These are phyloP conservation scores for Frieseomelitta varia DNA, from an alignment of 1,140 invertebrate genomes.

Conservation along the genomic window DNA sequence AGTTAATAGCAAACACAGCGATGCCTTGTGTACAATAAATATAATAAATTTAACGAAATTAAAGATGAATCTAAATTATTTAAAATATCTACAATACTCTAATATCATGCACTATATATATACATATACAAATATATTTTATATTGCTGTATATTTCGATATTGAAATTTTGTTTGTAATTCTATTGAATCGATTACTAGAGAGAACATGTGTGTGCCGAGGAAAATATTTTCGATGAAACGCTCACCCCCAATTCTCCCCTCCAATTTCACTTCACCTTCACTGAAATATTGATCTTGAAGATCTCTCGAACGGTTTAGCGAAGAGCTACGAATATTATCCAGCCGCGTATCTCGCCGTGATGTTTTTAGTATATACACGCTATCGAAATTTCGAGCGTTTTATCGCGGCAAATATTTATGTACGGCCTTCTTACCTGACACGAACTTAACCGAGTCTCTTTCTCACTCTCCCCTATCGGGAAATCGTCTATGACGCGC, in stretches of 20 bases:
- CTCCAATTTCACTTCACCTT: neutral
- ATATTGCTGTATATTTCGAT: too few relatives aligned
- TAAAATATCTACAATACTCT: too few relatives aligned
- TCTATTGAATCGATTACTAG: neutral
- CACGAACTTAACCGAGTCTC: neutral
- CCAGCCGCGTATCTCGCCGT: neutral
- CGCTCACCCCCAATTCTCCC: too few relatives aligned
- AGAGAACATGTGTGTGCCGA: neutral
- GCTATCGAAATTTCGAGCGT: constrained; percentile 23
- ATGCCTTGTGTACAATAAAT: too few relatives aligned
- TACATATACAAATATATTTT: too few relatives aligned
- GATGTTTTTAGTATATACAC: neutral
- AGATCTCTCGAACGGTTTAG: neutral
- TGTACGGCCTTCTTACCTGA: constrained; percentile 39
- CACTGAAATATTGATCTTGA: constrained; percentile 9
- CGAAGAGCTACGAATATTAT: constrained; percentile 9
- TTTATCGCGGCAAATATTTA: constrained; percentile 65
- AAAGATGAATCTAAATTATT: too few relatives aligned
- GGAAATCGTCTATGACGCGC: constrained; percentile 21
- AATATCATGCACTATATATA: too few relatives aligned
- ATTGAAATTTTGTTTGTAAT: neutral
- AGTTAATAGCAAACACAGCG: too few relatives aligned
- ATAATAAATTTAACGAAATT: too few relatives aligned
- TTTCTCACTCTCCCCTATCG: constrained; percentile 13
- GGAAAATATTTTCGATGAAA: neutral